A percentile compares a stretch with the other conserved stretches of the same genome.
These are phyloP conservation scores for Lemur catta DNA, from an alignment of 2,797 vertebrate genomes.

Conservation along the genomic window DNA sequence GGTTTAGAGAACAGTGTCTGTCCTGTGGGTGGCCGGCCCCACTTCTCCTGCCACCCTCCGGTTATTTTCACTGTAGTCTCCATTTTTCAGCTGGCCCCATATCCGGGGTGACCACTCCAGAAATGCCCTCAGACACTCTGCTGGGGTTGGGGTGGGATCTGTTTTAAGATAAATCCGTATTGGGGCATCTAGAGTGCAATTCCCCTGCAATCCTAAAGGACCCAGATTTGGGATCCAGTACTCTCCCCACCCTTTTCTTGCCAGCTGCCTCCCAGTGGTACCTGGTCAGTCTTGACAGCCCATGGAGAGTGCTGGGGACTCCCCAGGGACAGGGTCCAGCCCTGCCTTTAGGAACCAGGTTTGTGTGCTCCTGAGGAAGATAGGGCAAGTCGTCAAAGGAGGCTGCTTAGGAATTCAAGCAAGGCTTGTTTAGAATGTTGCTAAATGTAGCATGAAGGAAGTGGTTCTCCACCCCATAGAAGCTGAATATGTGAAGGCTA, in stretches of 20 bases:
- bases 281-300: background rate
- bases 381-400: background rate
- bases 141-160: background rate
- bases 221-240: background rate
- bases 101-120: background rate
- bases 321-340: background rate
- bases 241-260: accelerated
- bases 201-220: background rate
- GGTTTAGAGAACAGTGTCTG: background rate
- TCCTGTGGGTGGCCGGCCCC: background rate
- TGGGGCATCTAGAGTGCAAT: no score
- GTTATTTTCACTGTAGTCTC: background rate
- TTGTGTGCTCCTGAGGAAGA: background rate
- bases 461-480: accelerated
- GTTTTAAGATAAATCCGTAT: background rate
- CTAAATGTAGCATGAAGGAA: accelerated
- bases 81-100: background rate
- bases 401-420: background rate
- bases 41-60: accelerated
- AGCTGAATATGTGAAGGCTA: accelerated
- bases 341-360: accelerated
- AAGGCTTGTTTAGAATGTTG: background rate
- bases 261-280: accelerated
- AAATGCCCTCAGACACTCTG: accelerated
- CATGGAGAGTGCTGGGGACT: background rate